Percentiles rank a stretch among this genome's conserved stretches.
Conservation (phyloP, 2,888 invertebrate genomes). For the Gymnocheta viridis region DNA sequence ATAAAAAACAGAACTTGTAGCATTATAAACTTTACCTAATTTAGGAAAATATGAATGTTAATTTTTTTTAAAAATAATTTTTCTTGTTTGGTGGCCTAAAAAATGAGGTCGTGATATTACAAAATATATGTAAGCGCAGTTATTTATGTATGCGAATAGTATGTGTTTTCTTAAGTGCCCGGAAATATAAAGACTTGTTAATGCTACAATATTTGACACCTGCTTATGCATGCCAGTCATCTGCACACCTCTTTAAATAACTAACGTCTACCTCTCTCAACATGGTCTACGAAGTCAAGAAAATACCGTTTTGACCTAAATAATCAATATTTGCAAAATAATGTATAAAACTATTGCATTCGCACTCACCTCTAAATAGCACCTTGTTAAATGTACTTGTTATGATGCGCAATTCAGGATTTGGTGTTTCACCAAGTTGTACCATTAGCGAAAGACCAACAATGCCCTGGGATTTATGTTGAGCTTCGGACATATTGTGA, state of each 20-base stretch:
- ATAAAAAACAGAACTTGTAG: constrained; percentile 1
- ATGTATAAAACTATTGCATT: background rate
- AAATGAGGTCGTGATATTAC: constrained; percentile 60
- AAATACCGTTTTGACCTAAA: constrained; percentile 42
- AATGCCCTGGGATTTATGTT: constrained; percentile 97
- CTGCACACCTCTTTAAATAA: constrained; percentile 33
- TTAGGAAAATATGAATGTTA: constrained; percentile 44
- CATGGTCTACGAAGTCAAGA: background rate
- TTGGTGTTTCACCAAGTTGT: constrained; percentile 93
- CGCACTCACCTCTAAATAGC: constrained; percentile 89
- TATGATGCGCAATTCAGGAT: constrained; percentile 92
- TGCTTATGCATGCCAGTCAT: constrained; percentile 47
- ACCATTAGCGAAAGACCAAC: constrained; percentile 97
- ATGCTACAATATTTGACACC: constrained; percentile 66
- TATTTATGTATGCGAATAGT: background rate
- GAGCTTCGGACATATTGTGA: constrained; percentile 97
- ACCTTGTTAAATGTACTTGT: constrained; percentile 94
- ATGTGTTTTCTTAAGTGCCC: constrained; percentile 65
- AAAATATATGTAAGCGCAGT: constrained; percentile 22
- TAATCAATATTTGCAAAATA: constrained; percentile 32
- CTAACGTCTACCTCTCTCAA: background rate
- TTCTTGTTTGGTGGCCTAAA: constrained; percentile 42
- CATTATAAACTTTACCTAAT: constrained; percentile 61
- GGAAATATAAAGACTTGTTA: constrained; percentile 72
- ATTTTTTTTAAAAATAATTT: constrained; percentile 14